Conservation (phyloP, 2,113 vertebrate species). For the Aviceda subcristata region DNA sequence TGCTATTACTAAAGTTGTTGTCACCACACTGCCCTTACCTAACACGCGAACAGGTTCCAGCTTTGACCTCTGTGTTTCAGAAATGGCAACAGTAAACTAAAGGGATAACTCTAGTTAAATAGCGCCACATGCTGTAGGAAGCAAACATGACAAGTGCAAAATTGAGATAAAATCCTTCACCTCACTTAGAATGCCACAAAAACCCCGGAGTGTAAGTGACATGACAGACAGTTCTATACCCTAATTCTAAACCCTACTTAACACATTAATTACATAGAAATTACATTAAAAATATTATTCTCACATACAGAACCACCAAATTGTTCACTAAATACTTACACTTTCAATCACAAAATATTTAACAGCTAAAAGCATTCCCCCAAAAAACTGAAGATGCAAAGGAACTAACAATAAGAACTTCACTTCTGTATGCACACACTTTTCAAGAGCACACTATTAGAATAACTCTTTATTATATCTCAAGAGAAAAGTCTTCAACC, state of each 20-base stretch:
- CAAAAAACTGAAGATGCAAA: background rate
- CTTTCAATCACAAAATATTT: background rate
- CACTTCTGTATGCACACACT: background rate
- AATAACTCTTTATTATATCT: background rate
- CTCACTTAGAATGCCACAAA: background rate
- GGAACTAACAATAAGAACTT: background rate
- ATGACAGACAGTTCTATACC: background rate
- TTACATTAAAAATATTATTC: too few relatives aligned
- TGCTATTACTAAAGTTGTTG: background rate
- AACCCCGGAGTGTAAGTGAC: background rate
- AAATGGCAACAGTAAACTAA: accelerated
- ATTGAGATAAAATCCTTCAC: background rate
- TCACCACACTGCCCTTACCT: too few relatives aligned
- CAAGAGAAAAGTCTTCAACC: background rate
- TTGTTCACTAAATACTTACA: background rate
- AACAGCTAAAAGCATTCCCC: background rate
- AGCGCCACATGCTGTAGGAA: background rate
- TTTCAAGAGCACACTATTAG: background rate
- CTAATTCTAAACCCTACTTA: background rate
- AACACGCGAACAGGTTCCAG: background rate
- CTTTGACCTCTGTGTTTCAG: background rate
- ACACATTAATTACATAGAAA: accelerated
- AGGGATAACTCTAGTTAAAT: background rate
- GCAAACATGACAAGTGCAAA: background rate
- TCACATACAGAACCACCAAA: background rate